Conservation (phyloP, 2,888 invertebrate genomes). For the Blera fallax region DNA sequence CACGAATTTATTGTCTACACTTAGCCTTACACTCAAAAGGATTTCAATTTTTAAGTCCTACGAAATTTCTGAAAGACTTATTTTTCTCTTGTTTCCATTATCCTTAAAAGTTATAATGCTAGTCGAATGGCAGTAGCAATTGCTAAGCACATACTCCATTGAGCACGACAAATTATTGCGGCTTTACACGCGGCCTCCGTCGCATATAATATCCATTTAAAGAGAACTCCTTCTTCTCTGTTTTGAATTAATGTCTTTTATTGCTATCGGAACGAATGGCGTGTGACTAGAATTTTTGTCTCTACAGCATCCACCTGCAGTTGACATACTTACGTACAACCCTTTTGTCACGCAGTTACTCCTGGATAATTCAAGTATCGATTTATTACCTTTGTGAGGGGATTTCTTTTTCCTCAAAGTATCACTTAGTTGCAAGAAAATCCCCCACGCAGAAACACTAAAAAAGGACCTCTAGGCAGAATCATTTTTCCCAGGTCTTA, state of each 20-base stretch:
- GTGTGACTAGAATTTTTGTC: constrained; percentile 42
- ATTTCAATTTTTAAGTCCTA: constrained; percentile 50
- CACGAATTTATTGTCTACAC: constrained; percentile 51
- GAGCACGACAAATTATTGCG: constrained; percentile 55
- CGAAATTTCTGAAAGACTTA: not conserved
- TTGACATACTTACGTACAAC: constrained; percentile 5
- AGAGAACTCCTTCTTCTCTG: constrained; percentile 26
- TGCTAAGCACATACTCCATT: constrained; percentile 38
- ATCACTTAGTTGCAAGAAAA: constrained; percentile 44
- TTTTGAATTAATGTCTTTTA: constrained; percentile 63
- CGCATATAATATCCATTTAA: constrained; percentile 54
- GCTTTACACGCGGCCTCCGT: constrained; percentile 20
- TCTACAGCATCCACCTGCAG: not conserved
- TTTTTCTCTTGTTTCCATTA: not conserved
- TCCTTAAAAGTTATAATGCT: constrained; percentile 17
- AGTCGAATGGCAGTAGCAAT: not conserved
- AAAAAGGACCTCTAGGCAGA: not conserved
- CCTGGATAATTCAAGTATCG: constrained; percentile 50
- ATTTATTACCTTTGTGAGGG: constrained; percentile 38
- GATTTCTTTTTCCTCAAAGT: constrained; percentile 43
- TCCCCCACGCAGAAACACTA: not conserved
- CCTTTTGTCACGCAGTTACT: constrained; percentile 36
- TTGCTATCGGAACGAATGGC: constrained; percentile 50
- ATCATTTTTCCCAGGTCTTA: not conserved
- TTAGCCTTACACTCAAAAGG: constrained; percentile 53